Percentiles rank a stretch among this genome's conserved stretches.
Evolutionary conservation across 2,113 vertebrate genomes (phyloP).

Genomic region (Verasper variegatus): DNA sequence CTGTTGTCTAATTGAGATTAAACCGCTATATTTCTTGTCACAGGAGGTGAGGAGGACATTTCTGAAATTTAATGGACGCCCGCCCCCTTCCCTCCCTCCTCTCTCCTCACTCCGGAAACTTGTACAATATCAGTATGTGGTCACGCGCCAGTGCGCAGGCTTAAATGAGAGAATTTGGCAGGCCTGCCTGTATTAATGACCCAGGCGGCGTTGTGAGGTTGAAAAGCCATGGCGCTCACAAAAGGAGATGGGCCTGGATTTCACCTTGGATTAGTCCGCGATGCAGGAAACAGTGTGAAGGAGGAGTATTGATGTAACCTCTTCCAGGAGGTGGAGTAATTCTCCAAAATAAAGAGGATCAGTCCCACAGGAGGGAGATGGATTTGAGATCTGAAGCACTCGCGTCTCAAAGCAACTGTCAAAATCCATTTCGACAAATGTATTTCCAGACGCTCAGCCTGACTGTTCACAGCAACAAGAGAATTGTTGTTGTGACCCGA

Average conservation of each 20-base stretch:
- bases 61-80: slow-evolving; percentile 48
- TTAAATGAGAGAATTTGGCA: slow-evolving; percentile 62
- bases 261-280: slow-evolving; percentile 5
- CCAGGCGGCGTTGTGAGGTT: slow-evolving; percentile 30
- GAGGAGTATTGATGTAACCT: slow-evolving; percentile 42
- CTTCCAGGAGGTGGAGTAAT: slow-evolving; percentile 29
- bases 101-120: not conserved
- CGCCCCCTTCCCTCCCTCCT: no score
- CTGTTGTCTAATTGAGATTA: slow-evolving; percentile 58
- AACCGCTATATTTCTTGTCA: slow-evolving; percentile 36
- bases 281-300: slow-evolving; percentile 11
- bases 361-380: slow-evolving; percentile 27
- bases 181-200: slow-evolving; percentile 44
- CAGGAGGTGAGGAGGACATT: slow-evolving; percentile 48
- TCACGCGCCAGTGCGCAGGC: slow-evolving; percentile 36
- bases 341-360: slow-evolving; percentile 26
- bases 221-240: slow-evolving; percentile 27
- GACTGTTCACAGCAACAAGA: slow-evolving; percentile 26
- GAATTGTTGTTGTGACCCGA: slow-evolving; percentile 45
- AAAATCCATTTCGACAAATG: slow-evolving; percentile 41
- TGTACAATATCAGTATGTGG: slow-evolving; percentile 42
- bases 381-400: slow-evolving; percentile 21
- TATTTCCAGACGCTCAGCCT: slow-evolving; percentile 43
- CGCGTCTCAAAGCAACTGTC: slow-evolving; percentile 54
- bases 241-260: slow-evolving; percentile 13